Conservation (phyloP, 2,113 vertebrate species). For the Sminthopsis crassicaudata region DNA sequence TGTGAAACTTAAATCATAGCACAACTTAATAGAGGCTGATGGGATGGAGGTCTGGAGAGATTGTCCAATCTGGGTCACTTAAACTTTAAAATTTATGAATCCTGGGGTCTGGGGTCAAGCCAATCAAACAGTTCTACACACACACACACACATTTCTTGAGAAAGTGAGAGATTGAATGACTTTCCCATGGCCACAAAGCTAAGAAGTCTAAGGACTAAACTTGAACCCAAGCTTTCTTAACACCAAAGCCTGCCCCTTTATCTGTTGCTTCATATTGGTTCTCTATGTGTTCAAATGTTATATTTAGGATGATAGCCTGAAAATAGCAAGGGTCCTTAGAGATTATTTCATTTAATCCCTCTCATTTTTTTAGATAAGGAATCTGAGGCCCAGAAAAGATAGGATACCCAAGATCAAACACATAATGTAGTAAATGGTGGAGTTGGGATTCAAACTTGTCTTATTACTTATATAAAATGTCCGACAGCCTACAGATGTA, state of each 20-base stretch:
- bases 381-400: not conserved
- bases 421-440: not conserved
- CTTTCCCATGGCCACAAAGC: not conserved
- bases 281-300: not conserved
- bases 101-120: not conserved
- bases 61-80: not conserved
- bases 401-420: not conserved
- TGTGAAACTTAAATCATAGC: not conserved
- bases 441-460: not conserved
- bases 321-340: not conserved
- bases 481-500: rapidly evolving
- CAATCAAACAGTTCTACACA: not conserved
- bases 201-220: not conserved
- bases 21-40: not conserved
- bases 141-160: not conserved
- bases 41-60: not conserved
- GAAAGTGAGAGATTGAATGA: not conserved
- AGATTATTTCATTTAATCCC: not conserved
- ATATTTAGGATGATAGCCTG: not conserved
- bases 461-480: rapidly evolving
- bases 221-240: not conserved
- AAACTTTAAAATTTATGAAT: not conserved
- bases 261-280: not conserved
- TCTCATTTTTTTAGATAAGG: not conserved
- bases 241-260: not conserved